Base-by-base conservation (phyloP, 1,140 invertebrate species). In the Cyclina sinensis region DNA sequence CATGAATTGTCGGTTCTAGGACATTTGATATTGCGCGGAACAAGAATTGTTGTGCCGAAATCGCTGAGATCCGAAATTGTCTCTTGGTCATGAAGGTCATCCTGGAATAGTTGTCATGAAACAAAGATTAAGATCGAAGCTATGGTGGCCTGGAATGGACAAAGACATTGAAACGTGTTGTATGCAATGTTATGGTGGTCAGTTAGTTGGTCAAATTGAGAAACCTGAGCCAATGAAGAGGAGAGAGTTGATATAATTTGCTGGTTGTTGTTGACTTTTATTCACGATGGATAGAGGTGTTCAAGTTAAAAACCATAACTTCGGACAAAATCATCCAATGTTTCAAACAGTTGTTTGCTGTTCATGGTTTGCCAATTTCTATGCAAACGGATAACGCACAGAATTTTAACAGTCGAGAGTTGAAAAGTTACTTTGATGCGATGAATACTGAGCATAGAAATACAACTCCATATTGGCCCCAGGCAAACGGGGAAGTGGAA, bases 351-450 rank as follows among this genome's bases (percentile, higher is more conserved):
- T 32, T 65, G 32, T 65, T 65, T 65, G 32, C 27, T 4, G 32
- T 30, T 16, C 62, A 65, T 35, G 62, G 27, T 9, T 11, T 32
- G 24, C 62, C 62, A 9, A 5, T 65, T 32, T 65, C 62, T 3
- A 35, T 65, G n/a, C n/a, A n/a, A n/a, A n/a, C n/a, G n/a, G n/a
- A n/a, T n/a, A n/a, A n/a, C n/a, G n/a, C n/a, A n/a, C 32, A 30
- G 18, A 32, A 35, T 65, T 65, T 65, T n/a, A 65, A 30, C 32
- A 65, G 62, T 30, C 1, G 18, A 30, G 62, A 90, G 57, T 57
- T 90, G 12, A 18, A 79, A 5, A 84, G 39, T 11, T 91, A 76
- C 70, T 30, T 88, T 30, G 32, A 3, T 30, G 12, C 62, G 5
- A 30, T 30, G 9, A 9, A 32, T 30, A 32, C 14, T 30, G 62